Percentiles rank a stretch among this genome's conserved stretches.
These are phyloP conservation scores for Agriotes lineatus DNA, from an alignment of 2,888 invertebrate species.

Conservation along the genomic window DNA sequence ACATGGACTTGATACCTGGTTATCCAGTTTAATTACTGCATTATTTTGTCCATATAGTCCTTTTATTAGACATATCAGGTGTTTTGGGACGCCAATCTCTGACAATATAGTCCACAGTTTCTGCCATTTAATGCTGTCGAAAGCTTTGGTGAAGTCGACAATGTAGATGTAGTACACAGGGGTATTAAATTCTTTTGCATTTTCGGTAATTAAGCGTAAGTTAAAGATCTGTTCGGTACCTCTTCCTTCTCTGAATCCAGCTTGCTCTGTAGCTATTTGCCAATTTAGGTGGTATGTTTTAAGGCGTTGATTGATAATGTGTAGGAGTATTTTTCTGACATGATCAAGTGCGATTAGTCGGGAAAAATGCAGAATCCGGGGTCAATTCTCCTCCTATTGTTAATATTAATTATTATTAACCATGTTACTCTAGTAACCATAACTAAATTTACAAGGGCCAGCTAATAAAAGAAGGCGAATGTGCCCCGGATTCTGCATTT, in stretches of 20 bases:
- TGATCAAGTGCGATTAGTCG: not conserved
- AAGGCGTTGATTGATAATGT: not conserved
- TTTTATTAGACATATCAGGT: slow-evolving; percentile 5
- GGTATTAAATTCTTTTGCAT: slow-evolving; percentile 6
- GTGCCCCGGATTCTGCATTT: too few species aligned
- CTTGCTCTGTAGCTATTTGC: slow-evolving; percentile 2
- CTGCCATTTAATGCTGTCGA: slow-evolving; percentile 4
- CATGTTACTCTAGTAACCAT: too few species aligned
- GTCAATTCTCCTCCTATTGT: too few species aligned
- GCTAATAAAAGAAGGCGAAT: too few species aligned
- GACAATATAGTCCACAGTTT: not conserved
- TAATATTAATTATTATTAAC: too few species aligned
- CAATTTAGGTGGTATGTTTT: not conserved
- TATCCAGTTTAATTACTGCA: slow-evolving; percentile 4
- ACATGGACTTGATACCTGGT: not conserved
- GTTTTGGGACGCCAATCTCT: slow-evolving; percentile 1
- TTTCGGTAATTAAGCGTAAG: slow-evolving; percentile 4
- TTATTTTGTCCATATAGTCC: not conserved
- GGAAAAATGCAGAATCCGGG: too few species aligned
- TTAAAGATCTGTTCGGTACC: slow-evolving; percentile 3
- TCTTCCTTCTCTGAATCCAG: not conserved
- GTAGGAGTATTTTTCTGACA: slow-evolving; percentile 1
- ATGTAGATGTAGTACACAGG: not conserved
- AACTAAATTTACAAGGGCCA: too few species aligned
- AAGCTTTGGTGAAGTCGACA: not conserved